Base-by-base conservation (phyloP, 2,797 vertebrate genomes). In the Ispidina lecontei region DNA sequence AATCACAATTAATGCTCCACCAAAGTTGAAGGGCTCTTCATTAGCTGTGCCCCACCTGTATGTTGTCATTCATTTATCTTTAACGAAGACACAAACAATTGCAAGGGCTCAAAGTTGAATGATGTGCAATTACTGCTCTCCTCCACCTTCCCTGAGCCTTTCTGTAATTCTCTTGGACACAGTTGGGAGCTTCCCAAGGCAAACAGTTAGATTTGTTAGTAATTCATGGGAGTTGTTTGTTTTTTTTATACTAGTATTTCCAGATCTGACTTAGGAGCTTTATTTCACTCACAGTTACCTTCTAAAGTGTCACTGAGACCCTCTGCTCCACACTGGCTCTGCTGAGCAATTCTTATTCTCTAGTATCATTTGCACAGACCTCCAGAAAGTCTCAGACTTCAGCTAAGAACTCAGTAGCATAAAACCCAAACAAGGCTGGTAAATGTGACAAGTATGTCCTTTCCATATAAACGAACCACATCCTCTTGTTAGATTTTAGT, bases 401-500 rank as follows among this genome's bases (percentile, higher is more conserved):
- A 64, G n/a, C 65, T 70, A 73, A 76, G 56, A 77, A 52, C 33
- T 74, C 62, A 17, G 77, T 4, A 54, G 68, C 33, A 76, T 31
- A 82, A 87, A 93, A 87, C 65, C 16, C 56, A 58, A 77, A 65
- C 43, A 71, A 87, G 58, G 43, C 26, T 79, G 37, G 58, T 62
- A 82, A 85, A 71, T 82, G 58, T 5, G 12, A 65, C 54, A 89
- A 71, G 55, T 31, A 28, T 49, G 87, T 83, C n/a, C 54, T 87
- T 79, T 84, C 71, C 71, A 54, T 83, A 87, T 23, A 80, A 93
- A 90, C 31, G 28, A 81, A 56, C 20, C 62, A 43, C 31, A 18
- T 72, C 55, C 84, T 75, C 81, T 84, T 10, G 67, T 76, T 87
- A 46, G 52, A 84, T 94, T 93, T 78, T 84, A 67, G 71, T 74